Conservation (phyloP, 2,797 vertebrate species). For the Urosaurus nigricauda region DNA sequence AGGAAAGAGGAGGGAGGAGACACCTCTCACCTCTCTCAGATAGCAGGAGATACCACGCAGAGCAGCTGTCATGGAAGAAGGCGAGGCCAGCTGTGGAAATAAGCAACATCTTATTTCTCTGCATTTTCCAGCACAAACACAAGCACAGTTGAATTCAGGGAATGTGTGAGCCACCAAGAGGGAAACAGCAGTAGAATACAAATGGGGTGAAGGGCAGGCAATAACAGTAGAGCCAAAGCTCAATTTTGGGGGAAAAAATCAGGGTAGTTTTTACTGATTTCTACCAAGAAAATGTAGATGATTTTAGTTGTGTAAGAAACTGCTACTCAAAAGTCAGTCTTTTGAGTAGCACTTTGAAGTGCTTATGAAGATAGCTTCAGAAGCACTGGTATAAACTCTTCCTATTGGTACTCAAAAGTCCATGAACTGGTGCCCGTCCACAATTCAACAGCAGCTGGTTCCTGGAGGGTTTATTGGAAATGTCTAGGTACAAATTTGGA, state of each 20-base stretch:
- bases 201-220: not conserved
- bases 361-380: too few species aligned
- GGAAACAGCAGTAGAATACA: not conserved
- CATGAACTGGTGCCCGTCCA: too few species aligned
- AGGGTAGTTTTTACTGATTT: not conserved
- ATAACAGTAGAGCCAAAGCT: not conserved
- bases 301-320: too few species aligned
- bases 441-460: too few species aligned
- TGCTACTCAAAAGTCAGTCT: too few species aligned
- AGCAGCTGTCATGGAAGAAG: constrained; percentile 87
- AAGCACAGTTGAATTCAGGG: not conserved
- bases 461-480: too few species aligned
- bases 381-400: too few species aligned
- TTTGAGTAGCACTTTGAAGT: too few species aligned
- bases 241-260: not conserved
- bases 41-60: constrained; percentile 91
- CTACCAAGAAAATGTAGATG: constrained; percentile 5
- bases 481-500: too few species aligned
- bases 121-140: not conserved
- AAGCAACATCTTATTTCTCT: not conserved
- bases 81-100: constrained; percentile 84
- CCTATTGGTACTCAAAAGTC: too few species aligned
- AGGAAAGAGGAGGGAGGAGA: not conserved
- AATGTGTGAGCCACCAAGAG: too few species aligned
- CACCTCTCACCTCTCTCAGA: constrained; percentile 85